A percentile compares a stretch with the other conserved stretches of the same genome.
These are phyloP conservation scores for Camponotus fellah DNA, from an alignment of 2,888 invertebrate species.

Conservation along the genomic window DNA sequence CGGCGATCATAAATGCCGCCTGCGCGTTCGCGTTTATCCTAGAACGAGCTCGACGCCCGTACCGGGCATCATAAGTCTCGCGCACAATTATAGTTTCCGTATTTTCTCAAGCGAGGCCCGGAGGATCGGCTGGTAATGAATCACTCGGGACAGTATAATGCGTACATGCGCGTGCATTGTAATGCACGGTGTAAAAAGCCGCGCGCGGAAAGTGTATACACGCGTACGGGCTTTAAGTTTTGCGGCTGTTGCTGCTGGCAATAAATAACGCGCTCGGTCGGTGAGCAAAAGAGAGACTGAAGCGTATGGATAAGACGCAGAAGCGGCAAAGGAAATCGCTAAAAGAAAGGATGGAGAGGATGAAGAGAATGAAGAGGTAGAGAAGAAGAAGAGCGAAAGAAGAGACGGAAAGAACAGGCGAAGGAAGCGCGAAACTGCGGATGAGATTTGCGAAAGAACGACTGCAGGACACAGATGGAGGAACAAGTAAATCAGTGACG, in stretches of 20 bases:
- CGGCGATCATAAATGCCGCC: slow-evolving; percentile 70
- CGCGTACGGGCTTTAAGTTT: slow-evolving; percentile 75
- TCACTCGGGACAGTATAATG: slow-evolving; percentile 80
- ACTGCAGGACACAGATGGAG: slow-evolving; percentile 1
- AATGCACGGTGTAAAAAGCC: slow-evolving; percentile 77
- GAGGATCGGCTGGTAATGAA: slow-evolving; percentile 81
- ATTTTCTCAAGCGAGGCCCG: slow-evolving; percentile 80
- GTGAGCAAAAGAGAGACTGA: slow-evolving; percentile 48
- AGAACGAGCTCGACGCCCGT: slow-evolving; percentile 25
- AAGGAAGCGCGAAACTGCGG: slow-evolving; percentile 46
- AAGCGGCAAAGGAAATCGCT: slow-evolving; percentile 38
- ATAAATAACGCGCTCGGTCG: slow-evolving; percentile 79
- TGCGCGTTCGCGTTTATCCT: slow-evolving; percentile 48
- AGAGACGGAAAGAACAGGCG: slow-evolving; percentile 30
- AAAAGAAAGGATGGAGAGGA: slow-evolving; percentile 22
- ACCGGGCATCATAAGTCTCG: slow-evolving; percentile 81
- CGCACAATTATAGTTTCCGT: slow-evolving; percentile 83
- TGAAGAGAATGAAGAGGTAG: not conserved
- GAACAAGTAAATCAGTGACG: slow-evolving; percentile 35
- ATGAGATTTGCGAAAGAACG: slow-evolving; percentile 53
- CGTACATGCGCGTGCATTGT: slow-evolving; percentile 77
- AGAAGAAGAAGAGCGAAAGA: slow-evolving; percentile 34
- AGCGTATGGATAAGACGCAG: slow-evolving; percentile 42
- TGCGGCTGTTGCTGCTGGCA: slow-evolving; percentile 76
- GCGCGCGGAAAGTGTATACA: slow-evolving; percentile 67